Evolutionary conservation across 2,888 invertebrate species (phyloP), one percentile per base, ranked within the genome.

Genomic region (Ochropleura plecta): DNA sequence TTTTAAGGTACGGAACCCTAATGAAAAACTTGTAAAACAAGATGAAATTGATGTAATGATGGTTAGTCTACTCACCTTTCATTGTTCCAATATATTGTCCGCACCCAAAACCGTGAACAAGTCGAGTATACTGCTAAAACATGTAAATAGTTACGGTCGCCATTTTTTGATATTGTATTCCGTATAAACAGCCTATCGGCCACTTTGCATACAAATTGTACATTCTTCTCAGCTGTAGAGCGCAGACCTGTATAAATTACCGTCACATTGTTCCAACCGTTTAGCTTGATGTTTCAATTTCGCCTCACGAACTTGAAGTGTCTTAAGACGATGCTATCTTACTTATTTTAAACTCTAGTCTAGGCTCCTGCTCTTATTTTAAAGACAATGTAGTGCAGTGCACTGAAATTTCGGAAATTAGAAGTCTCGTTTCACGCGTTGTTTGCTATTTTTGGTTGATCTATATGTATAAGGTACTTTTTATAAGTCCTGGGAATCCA

Each of bases 181-280:
- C 82, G 83, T 86, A 87, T 87, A 88, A 86, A 84, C 86, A 87
- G 87, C 73, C 81, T 84, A 88, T 90, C 85, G 85, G 76, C 75
- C 84, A 86, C 84, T 90, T 90, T 85, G 86, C 86, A 90, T 90
- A 88, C 88, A 90, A 89, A 90, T 89, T 83, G 80, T 80, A 71
- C 77, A 85, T 81, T 87, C 73, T 76, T 79, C 76, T 78, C 73
- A 69, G 76, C 73, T 65, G 53, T 82, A 48, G 71, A 73, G 76
- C 72, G 59, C 75, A 76, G 68, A 75, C 78, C 73, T 82, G 82
- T 85, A 77, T 86, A 86, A 63, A 81, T 85, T 82, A 84, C 82
- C 62, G 73, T 66, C 67, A 79, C 76, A 78, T 85, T 79, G 84
- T 84, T 86, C 75, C 72, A 59, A 79, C 42, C 74, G 71, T 84